Evolutionary conservation across 1,140 invertebrate species (phyloP).

Genomic region (Gryon sp.): DNA sequence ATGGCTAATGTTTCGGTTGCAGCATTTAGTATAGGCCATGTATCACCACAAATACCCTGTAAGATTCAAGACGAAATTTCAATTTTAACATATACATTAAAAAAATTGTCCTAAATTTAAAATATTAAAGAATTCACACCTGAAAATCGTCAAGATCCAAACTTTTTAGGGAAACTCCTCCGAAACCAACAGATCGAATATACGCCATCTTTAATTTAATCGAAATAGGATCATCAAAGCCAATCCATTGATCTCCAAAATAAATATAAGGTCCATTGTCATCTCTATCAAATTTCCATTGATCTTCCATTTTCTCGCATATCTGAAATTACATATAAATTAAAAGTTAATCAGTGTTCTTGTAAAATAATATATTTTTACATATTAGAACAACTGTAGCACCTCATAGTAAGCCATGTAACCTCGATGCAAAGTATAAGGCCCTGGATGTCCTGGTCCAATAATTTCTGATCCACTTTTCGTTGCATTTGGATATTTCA

Average conservation of each 20-base stretch:
- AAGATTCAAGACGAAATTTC: too few relatives aligned
- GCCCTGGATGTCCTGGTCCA: slow-evolving; percentile 80
- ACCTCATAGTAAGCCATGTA: slow-evolving; percentile 84
- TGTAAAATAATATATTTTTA: too few relatives aligned
- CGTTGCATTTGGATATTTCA: slow-evolving; percentile 76
- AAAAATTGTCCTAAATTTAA: too few relatives aligned
- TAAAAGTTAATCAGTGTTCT: neutral
- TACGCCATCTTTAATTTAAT: slow-evolving; percentile 86
- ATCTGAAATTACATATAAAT: slow-evolving; percentile 78
- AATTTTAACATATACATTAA: too few relatives aligned
- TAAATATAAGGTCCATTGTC: slow-evolving; percentile 86
- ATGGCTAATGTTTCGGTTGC: slow-evolving; percentile 81
- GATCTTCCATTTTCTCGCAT: slow-evolving; percentile 83
- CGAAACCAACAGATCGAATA: slow-evolving; percentile 82
- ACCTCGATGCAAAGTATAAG: slow-evolving; percentile 84
- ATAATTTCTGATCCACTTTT: slow-evolving; percentile 70
- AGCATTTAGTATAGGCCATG: slow-evolving; percentile 83
- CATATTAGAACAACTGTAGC: too few relatives aligned
- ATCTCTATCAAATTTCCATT: slow-evolving; percentile 83
- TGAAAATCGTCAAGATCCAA: slow-evolving; percentile 85
- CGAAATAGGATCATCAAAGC: slow-evolving; percentile 87
- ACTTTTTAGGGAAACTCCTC: slow-evolving; percentile 85
- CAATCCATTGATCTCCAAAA: slow-evolving; percentile 90
- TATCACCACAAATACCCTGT: slow-evolving; percentile 83
- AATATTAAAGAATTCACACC: slow-evolving; percentile 55